These are phyloP conservation scores for Ochotona princeps DNA, from an alignment of 2,113 vertebrate genomes.

Conservation along the genomic window DNA sequence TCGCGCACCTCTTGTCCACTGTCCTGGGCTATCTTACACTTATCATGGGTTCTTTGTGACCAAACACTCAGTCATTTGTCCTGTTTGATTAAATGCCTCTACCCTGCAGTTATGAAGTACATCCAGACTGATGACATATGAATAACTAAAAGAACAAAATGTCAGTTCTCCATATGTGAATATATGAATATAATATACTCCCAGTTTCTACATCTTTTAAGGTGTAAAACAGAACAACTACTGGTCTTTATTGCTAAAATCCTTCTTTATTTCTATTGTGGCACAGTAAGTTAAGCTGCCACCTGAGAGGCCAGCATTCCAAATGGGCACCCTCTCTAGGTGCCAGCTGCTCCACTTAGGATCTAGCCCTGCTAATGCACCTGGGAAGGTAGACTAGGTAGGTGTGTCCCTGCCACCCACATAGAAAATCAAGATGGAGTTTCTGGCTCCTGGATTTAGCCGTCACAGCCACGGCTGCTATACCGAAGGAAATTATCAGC, in stretches of 20 bases:
- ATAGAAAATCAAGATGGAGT: too few relatives aligned
- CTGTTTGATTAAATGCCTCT: slow-evolving; percentile 19
- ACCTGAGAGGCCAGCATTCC: too few relatives aligned
- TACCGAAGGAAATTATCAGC: too few relatives aligned
- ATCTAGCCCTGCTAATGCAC: too few relatives aligned
- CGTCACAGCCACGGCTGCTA: too few relatives aligned
- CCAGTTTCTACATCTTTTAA: background rate
- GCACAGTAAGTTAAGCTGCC: too few relatives aligned
- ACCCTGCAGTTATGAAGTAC: background rate
- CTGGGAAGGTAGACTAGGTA: too few relatives aligned
- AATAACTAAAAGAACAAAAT: slow-evolving; percentile 39
- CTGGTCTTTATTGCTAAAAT: slow-evolving; percentile 18
- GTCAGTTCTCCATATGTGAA: slow-evolving; percentile 11
- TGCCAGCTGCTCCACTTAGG: too few relatives aligned
- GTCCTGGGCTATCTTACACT: background rate
- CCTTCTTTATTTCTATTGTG: background rate
- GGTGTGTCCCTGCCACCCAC: too few relatives aligned
- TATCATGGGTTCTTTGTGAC: background rate
- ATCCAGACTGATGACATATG: background rate
- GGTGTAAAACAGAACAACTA: background rate
- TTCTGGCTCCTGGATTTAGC: too few relatives aligned
- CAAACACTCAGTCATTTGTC: background rate
- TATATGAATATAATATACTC: background rate
- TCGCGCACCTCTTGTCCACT: background rate
- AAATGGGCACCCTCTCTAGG: too few relatives aligned